Conservation (phyloP, 2,113 vertebrate species). For the Phoenicopterus ruber region DNA sequence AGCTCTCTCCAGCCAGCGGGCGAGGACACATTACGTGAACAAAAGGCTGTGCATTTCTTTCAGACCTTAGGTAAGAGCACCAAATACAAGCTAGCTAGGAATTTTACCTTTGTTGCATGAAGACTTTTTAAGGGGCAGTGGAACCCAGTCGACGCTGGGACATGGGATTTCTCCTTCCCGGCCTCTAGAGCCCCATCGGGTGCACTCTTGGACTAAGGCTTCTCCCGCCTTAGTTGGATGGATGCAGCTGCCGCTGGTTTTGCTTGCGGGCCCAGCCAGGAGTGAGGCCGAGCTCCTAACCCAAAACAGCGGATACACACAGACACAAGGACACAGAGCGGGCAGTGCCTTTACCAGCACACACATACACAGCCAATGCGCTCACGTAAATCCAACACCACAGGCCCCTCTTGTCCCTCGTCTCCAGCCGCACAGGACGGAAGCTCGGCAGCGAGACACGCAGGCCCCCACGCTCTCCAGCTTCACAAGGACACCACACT, state of each 20-base stretch:
- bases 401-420: not conserved
- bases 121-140: not conserved
- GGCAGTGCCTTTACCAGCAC: not conserved
- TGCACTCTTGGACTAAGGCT: not conserved
- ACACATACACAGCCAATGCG: rapidly evolving
- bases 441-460: rapidly evolving
- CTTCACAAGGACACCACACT: not conserved
- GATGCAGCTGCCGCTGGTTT: not conserved
- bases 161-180: not conserved
- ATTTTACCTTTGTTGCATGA: not conserved
- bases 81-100: not conserved
- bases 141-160: rapidly evolving
- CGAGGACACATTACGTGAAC: not conserved
- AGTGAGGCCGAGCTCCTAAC: not conserved
- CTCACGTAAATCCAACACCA: not conserved
- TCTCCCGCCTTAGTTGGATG: not conserved
- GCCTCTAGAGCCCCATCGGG: not conserved
- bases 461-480: rapidly evolving
- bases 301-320: not conserved
- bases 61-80: not conserved
- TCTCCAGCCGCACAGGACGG: not conserved
- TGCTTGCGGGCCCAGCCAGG: not conserved
- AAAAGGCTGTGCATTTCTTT: not conserved
- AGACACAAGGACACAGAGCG: not conserved
- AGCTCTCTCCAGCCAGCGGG: not conserved